These are phyloP conservation scores for Chymomyza amoena DNA, from an alignment of 2,888 invertebrate genomes.

Conservation along the genomic window DNA sequence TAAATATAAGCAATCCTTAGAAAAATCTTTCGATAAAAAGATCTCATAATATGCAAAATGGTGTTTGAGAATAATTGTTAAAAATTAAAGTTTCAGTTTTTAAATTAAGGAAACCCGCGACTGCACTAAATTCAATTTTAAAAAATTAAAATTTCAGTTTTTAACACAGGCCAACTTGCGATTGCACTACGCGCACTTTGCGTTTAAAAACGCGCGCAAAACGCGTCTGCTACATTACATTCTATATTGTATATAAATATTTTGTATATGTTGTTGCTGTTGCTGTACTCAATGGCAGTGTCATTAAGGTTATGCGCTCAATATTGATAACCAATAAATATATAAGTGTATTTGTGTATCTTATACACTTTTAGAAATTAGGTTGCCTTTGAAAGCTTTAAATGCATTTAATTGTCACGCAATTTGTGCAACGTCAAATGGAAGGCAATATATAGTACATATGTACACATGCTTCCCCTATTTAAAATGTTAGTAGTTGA, in stretches of 20 bases:
- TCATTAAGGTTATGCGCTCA: constrained; percentile 56
- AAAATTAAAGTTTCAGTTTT: too few species aligned
- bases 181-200: neutral
- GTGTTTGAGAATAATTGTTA: too few species aligned
- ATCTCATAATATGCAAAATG: too few species aligned
- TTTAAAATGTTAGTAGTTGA: neutral
- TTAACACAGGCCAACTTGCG: too few species aligned
- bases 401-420: neutral
- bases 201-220: constrained; percentile 9
- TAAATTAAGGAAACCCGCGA: too few species aligned
- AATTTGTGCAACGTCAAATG: constrained; percentile 9
- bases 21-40: too few species aligned
- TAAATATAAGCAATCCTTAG: too few species aligned
- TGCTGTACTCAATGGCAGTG: constrained; percentile 13
- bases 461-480: neutral
- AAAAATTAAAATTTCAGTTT: too few species aligned
- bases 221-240: constrained; percentile 2
- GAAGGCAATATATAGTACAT: constrained; percentile 4
- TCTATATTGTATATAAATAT: neutral
- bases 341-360: neutral
- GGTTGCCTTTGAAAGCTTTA: constrained; percentile 5
- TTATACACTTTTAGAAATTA: neutral
- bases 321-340: constrained; percentile 46
- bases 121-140: too few species aligned
- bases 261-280: constrained; percentile 7